Evolutionary conservation across 2,797 vertebrate species (phyloP), one percentile per base, ranked within the genome.

Genomic region (Lophotriccus pileatus): DNA sequence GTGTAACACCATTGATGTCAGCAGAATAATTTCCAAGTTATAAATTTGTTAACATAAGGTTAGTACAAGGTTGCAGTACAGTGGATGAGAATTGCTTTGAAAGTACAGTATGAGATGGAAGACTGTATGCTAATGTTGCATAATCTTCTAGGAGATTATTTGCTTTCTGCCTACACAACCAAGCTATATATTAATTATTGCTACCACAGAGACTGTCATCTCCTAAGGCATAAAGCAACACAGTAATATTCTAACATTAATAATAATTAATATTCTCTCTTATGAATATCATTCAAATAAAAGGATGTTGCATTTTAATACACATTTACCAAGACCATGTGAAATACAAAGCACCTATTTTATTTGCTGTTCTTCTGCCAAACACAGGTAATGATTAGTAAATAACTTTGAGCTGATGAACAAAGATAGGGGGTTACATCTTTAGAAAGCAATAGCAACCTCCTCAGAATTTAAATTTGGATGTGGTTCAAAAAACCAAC

Each of bases 81-180:
- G 52, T 62, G 80, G 75, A 93, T 94, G 91, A 94, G 89, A 94
- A 80, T 64, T 1, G 2, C 91, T 95, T 92, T 95, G 87, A 93
- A 94, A 91, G 56, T 52, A 17, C 34, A 25, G 32, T 53, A 49
- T 0, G 2, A 89, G 68, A 81, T 50, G 88, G 86, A 75, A 94
- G 56, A 63, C 67, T 68, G 8, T 43, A 62, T 70, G 83, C 47
- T 90, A 59, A 93, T 75, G 89, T 20, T 64, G 84, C 94, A 80
- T 83, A 93, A 86, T 87, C 95, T 92, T 67, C 82, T 82, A 56
- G 67, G 66, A 92, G 46, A 84, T 91, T 14, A 25, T 95, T 95
- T 90, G 80, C 64, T 93, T 96, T 96, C 87, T 96, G 91, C 84
- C 84, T 90, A 91, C 91, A 80, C 89, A 95, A 79, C 83, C 87